Base-by-base conservation (phyloP, 2,797 vertebrate genomes). In the Typhlichthys subterraneus region DNA sequence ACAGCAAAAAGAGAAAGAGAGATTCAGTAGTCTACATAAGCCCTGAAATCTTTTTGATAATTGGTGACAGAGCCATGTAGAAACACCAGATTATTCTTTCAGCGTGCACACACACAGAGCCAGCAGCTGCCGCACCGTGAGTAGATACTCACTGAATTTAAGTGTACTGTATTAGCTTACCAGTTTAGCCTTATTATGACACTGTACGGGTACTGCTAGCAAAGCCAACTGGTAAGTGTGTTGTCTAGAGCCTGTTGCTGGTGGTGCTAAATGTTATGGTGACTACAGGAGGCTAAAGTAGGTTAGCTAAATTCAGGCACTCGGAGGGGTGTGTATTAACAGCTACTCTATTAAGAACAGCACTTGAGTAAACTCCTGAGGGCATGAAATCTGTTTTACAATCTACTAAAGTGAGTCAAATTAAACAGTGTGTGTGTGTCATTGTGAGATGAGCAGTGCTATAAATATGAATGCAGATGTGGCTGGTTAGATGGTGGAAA, bases 381-480 rank as follows among this genome's bases (percentile, higher is more conserved):
- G n/a, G 47, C 47, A 14, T 48, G 47, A 48, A 48, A 12, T 48
- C 38, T 42, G 38, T 42, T 42, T 42, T 42, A 8, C 38, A 42
- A 42, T 42, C 38, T 42, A 9, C 8, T 42, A 42, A 42, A 42
- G 38, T 42, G 38, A 42, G 38, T 42, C 38, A 42, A 42, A 42
- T 42, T 7, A 9, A 42, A 42, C 8, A n/a, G 46, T 33, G n/a
- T 38, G 15, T 33, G 38, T 19, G 11, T 33, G 57, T 50, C 65
- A 66, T 73, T 60, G 66, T 71, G 72, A 77, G 55, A 75, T 57
- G 66, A 69, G 70, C 3, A 71, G 76, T 45, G 65, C 63, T 82
- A 83, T 74, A 82, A 84, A 82, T 82, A 75, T 55, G 62, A 77
- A 79, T 59, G 76, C 76, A 87, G 85, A 79, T 70, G 71, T 75